phyloP scores from a whole-genome alignment of 2,113 vertebrate genomes.

The Ploceus nigricollis region DNA sequence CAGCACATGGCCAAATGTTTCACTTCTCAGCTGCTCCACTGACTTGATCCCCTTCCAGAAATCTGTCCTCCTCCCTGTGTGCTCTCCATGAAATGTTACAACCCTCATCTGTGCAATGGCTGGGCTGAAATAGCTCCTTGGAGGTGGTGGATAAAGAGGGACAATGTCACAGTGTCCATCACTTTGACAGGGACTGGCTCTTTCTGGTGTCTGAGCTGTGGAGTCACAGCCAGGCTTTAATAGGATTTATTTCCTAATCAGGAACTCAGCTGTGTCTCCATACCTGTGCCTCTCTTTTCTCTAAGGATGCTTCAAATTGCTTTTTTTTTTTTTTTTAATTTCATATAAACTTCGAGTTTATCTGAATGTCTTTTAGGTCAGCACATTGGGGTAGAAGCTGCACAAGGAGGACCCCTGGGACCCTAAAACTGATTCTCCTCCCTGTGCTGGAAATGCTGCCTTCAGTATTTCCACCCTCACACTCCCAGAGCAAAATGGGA shows the following conservation, averaged over 20 bases:
- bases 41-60: slow-evolving; percentile 7
- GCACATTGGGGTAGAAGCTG: neutral
- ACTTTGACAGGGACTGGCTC: neutral
- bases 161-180: neutral
- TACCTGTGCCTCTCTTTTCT: neutral
- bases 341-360: neutral
- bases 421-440: neutral
- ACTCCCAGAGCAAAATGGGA: neutral
- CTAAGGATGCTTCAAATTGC: neutral
- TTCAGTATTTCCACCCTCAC: neutral
- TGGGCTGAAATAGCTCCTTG: neutral
- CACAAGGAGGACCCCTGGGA: neutral
- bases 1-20: neutral
- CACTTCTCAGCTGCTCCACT: neutral
- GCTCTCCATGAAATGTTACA: neutral
- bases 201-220: neutral
- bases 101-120: neutral
- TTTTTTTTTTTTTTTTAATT: neutral
- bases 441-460: neutral
- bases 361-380: neutral
- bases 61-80: neutral
- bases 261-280: neutral
- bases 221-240: neutral
- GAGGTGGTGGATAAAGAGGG: neutral
- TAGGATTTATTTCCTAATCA: neutral